phyloP scores from a whole-genome alignment of 2,797 vertebrate species.

The Rhinichthys osculus region DNA sequence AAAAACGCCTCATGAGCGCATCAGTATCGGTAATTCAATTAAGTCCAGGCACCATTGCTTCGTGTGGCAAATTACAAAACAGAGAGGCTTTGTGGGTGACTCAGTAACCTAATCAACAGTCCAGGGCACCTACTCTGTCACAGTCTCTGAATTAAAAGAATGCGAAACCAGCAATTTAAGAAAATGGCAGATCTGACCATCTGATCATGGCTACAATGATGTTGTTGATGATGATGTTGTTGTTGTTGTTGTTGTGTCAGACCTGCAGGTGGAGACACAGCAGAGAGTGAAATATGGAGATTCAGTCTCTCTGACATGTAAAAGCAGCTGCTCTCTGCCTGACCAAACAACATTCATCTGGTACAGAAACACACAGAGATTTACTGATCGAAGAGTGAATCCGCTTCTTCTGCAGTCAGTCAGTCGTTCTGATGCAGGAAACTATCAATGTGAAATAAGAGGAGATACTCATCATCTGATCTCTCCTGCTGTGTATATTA shows the following conservation, averaged over 20 bases:
- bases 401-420: not conserved
- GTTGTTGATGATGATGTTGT: no score
- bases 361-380: not conserved
- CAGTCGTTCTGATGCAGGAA: not conserved
- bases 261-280: constrained; percentile 31
- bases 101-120: no score
- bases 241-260: constrained; percentile 2
- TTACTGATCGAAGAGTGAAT: not conserved
- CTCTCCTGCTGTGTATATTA: constrained; percentile 3
- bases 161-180: no score
- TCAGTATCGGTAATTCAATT: no score
- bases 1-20: no score
- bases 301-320: constrained; percentile 4
- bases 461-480: not conserved
- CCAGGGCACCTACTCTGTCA: no score
- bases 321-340: constrained; percentile 39
- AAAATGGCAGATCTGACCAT: no score
- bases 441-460: not conserved
- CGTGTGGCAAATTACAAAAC: no score
- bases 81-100: no score
- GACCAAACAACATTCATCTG: constrained; percentile 40
- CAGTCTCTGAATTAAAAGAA: no score
- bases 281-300: constrained; percentile 1
- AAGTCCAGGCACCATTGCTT: no score
- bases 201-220: no score